Base-by-base conservation (phyloP, 1,140 invertebrate species). In the Trissolcus basalis region DNA sequence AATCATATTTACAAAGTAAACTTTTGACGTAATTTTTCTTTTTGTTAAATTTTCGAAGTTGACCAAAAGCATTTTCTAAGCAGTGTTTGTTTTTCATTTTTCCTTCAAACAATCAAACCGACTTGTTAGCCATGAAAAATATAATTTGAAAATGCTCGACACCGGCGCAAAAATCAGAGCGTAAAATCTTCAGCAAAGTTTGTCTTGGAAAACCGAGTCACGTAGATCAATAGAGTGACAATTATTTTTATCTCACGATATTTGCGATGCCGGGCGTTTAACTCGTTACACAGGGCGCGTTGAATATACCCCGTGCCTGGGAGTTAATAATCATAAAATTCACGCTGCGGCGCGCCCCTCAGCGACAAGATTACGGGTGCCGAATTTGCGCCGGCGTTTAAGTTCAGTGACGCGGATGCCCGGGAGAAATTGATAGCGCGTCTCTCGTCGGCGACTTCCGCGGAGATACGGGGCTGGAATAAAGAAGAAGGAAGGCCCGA, bases 301-400 rank as follows among this genome's bases (percentile, higher is more conserved):
- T 16, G 36, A 63, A 68, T 63, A 68, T 56, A 68, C 68, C 14
- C 43, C 16, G 14, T 54, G 43, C 27, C 35, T 12, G 54, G 19
- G 67, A 64, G 59, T 72, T 72, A 75, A 75, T 69, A 75, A 69
- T 69, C 73, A 64, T 77, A 77, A 77, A 77, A 61, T 50, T 61
- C 63, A 63, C 64, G 71, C 64, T 51, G 32, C 9, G 27, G 19
- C 56, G 50, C 41, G 64, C 9, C 49, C 51, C 63, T 64, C 47
- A 35, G 70, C 35, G 73, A 56, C 11, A 64, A 60, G 60, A 14
- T 54, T 48, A 39, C 43, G 41, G 54, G 36, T 55, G 74, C 49
- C 74, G 61, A 77, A 77, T 71, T 77, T 71, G 67, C 61, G n/a
- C 47, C 50, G 64, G 49, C 55, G 71, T 77, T 80, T 68, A 63